Conservation (phyloP, 2,113 vertebrate genomes). For the Cephalopterus ornatus region DNA sequence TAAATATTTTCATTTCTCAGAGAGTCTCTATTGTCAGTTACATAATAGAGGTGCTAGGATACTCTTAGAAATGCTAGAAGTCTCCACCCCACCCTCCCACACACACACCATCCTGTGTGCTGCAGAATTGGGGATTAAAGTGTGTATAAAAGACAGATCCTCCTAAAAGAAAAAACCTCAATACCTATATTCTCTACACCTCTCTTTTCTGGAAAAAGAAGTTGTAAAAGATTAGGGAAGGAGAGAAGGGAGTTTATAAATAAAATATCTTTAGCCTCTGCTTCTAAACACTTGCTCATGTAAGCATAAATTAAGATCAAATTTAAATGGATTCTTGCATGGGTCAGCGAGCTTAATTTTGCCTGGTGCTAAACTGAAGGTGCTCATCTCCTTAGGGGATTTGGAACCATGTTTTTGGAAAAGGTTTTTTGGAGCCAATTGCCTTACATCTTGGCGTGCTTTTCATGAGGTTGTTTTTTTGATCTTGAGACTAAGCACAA, state of each 20-base stretch:
- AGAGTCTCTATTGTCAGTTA: constrained; percentile 58
- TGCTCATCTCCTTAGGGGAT: background rate
- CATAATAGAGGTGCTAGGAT: constrained; percentile 68
- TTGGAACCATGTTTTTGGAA: background rate
- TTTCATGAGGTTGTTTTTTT: background rate
- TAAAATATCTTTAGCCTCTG: constrained; percentile 17
- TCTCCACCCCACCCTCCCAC: constrained; percentile 32
- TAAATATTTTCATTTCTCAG: constrained; percentile 70
- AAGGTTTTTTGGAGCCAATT: background rate
- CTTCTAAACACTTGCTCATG: background rate
- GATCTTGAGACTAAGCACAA: background rate
- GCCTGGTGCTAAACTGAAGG: background rate
- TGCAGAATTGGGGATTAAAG: constrained; percentile 62
- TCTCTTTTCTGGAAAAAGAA: background rate
- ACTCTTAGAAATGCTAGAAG: constrained; percentile 67
- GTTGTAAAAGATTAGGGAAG: background rate
- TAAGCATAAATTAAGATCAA: constrained; percentile 22
- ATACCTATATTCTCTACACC: background rate
- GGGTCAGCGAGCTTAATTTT: constrained; percentile 13
- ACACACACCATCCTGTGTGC: constrained; percentile 1
- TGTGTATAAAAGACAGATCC: constrained; percentile 46
- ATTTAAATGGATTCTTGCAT: background rate
- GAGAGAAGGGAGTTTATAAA: constrained; percentile 6
- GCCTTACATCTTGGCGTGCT: background rate
- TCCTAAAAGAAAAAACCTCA: background rate